Evolutionary conservation across 2,888 invertebrate genomes (phyloP), one percentile per base, ranked within the genome.

Genomic region (Cotesia congregata): DNA sequence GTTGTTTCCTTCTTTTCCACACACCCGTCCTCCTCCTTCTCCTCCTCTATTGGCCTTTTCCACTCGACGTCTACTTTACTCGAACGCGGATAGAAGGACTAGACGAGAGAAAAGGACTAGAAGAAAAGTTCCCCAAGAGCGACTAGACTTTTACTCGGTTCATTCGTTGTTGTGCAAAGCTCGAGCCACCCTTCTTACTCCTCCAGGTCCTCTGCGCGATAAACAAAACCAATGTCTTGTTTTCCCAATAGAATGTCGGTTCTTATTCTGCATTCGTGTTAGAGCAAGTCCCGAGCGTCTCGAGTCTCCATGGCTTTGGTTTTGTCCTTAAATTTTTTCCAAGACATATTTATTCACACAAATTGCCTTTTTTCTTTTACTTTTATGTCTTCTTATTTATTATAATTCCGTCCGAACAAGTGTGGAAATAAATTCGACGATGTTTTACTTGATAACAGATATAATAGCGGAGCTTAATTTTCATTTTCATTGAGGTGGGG

Each of bases 211-310:
- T 73, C 68, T 68, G 68, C 50, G 72, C 69, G 68, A 72, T 76
- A 76, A 76, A 76, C 72, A 76, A 76, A 76, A 41, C 50, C 68
- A 76, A 76, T 72, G 76, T 76, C 76, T 62, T 76, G 72, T 76
- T 76, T 76, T 69, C 73, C 77, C 73, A 70, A 60, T 59, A 71
- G 72, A 72, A 68, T 61, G 68, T 30, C 12, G 15, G 65, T 12
- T 62, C 60, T 40, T 62, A n/a, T 30, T 9, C 60, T 41, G 17
- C 62, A 20, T 72, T 62, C 61, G 15, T 38, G 41, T 41, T 71
- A 41, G 60, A 38, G 59, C 70, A 70, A 70, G 70, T 70, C 70
- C 70, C 70, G 59, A 70, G 70, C 60, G 70, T 70, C 6, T 15
- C 59, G 60, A 59, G 12, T 59, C 50, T 60, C 17, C 41, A 68